phyloP scores from a whole-genome alignment of 2,797 vertebrate species.

The Iguana delicatissima region DNA sequence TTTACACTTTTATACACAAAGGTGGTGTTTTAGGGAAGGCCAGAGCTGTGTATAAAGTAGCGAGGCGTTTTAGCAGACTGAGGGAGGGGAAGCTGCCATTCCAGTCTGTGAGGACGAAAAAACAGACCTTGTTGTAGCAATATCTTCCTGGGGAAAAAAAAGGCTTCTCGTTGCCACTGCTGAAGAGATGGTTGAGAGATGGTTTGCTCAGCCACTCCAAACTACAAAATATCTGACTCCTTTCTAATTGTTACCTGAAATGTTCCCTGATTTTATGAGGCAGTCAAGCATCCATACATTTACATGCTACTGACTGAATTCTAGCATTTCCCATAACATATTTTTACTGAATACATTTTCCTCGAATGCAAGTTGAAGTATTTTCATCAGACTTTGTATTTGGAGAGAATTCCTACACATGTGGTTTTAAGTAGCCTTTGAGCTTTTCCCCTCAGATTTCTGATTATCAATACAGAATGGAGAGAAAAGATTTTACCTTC shows the following conservation, averaged over 20 bases:
- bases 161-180: neutral
- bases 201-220: neutral
- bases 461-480: too few species aligned
- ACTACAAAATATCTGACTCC: neutral
- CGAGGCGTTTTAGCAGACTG: too few species aligned
- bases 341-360: neutral
- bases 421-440: neutral
- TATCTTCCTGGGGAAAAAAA: neutral
- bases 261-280: neutral
- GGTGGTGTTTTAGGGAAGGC: too few species aligned
- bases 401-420: neutral
- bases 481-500: neutral
- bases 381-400: neutral
- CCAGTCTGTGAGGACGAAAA: too few species aligned
- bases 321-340: neutral
- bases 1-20: too few species aligned
- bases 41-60: too few species aligned
- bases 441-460: neutral
- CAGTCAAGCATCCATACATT: neutral
- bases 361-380: neutral
- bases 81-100: too few species aligned
- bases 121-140: too few species aligned
- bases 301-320: neutral
- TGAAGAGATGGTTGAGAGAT: neutral
- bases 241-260: neutral